Evolutionary conservation across 1,140 invertebrate species (phyloP), one percentile per base, ranked within the genome.

Genomic region (Ditylenchus dipsaci): DNA sequence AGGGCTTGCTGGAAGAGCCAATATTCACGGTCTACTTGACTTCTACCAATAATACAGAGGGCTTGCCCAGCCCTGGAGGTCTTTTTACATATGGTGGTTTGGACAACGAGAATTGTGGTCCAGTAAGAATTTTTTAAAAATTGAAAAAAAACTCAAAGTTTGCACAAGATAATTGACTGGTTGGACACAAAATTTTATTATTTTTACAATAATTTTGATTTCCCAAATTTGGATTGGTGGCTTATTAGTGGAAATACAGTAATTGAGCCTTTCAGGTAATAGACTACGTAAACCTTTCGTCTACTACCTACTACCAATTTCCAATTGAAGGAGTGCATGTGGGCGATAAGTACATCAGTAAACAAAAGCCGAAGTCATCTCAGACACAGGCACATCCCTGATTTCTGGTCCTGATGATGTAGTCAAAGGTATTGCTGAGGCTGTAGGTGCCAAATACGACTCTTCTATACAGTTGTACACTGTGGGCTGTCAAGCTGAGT

Each of bases 381-480:
- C 76, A 27, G 76, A 77, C 72, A 77, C 76, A 19, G 76, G 76
- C 33, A 79, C 76, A 33, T 78, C 76, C 19, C 65, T 74, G 56
- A 76, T 76, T 59, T 19, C 42, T 17, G 75, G 65, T 11, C 75
- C 76, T 8, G 7, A 26, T 11, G 64, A 19, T 19, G 67, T 43
- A 8, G 56, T 78, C 23, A 65, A 76, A 43, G 30, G 17, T 11
- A 60, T 76, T 26, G 57, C 27, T 17, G 33, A 73, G 30, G 49
- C 56, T 15, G 68, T 62, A 38, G 75, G 75, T 21, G 74, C 76
- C 17, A 67, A 26, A 27, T 65, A 61, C 38, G 57, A 74, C 56
- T 23, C 43, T 27, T 17, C 15, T 9, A n/a, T 65, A 15, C 60
- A 49, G 26, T 19, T 65, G 1, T 74, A 61, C 53, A 26, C 38